Evolutionary conservation across 2,888 invertebrate species (phyloP), one percentile per base, ranked within the genome.

Genomic region (Galerucella calmariensis): DNA sequence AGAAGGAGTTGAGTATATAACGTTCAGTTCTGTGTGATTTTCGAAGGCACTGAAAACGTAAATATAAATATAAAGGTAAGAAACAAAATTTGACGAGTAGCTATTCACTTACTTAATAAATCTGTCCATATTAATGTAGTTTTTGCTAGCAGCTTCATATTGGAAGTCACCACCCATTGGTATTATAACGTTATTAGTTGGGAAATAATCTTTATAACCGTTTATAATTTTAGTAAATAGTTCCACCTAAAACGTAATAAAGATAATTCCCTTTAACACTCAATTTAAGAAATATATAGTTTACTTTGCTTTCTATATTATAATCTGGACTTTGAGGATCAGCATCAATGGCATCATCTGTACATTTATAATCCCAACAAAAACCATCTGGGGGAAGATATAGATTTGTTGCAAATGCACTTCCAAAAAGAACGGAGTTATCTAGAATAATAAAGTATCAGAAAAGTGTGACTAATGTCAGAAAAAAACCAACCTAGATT

Each of bases 1-100:
- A 0, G 93, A 92, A 0, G 96, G 96, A 0, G 95, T 95, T 0
- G 96, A 96, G 83, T 96, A 96, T 78, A 95, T 91, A 5, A 96
- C 87, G 80, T 96, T 95, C 80, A 89, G 88, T 6, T 88, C 89
- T 74, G 91, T 89, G 67, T 79, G 79, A 20, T 75, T 73, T 68
- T 78, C 11, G 5, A 78, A 73, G 20, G 67, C 74, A 35, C 76
- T 78, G 44, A 67, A 73, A 74, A 48, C 8, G 27, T 27, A 27
- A 27, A 27, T 27, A 27, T 27, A 3, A 27, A 27, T 27, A 27
- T 27, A 8, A 41, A 41, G 35, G 2, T 41, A 41, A 41, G 6
- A 6, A 35, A 6, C 3, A 35, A 41, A 41, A 41, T 41, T 41
- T 41, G 35, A 5, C 4, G 27, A 27, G 27, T 5, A 35, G 6